Evolutionary conservation across 2,797 vertebrate species (phyloP).

Genomic region (Lophius americanus): DNA sequence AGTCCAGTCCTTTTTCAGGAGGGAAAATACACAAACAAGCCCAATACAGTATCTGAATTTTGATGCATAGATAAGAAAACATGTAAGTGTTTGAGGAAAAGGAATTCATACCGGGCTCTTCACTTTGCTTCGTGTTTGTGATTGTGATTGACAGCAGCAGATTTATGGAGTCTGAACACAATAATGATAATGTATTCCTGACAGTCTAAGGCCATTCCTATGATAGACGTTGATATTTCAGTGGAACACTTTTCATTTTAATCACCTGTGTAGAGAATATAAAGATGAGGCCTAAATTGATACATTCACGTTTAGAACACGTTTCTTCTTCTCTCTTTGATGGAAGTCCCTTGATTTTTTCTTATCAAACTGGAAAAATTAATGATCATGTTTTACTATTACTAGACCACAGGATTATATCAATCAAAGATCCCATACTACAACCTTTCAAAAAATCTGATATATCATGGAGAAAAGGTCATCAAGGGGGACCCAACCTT

Average conservation of each 20-base stretch:
- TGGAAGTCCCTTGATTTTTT: not conserved
- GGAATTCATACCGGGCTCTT: constrained; percentile 42
- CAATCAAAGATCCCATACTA: no score
- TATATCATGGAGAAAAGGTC: no score
- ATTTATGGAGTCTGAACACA: constrained; percentile 67
- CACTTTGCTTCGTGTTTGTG: constrained; percentile 43
- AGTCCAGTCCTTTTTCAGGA: not conserved
- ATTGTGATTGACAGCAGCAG: constrained; percentile 50
- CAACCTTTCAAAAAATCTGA: no score
- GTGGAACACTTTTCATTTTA: constrained; percentile 22
- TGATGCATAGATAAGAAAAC: constrained; percentile 5
- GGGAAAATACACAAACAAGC: not conserved
- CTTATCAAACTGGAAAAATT: not conserved
- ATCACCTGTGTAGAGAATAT: constrained; percentile 7
- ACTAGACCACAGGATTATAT: no score
- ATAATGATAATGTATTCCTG: constrained; percentile 56
- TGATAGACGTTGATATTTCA: constrained; percentile 42
- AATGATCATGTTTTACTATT: not conserved
- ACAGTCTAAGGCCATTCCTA: constrained; percentile 59
- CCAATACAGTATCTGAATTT: not conserved
- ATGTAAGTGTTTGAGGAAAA: not conserved
- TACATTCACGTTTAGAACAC: not conserved
- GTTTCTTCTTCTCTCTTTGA: not conserved
- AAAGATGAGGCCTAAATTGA: constrained; percentile 8
- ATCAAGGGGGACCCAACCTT: no score